Evolutionary conservation across 2,888 invertebrate species (phyloP), one percentile per base, ranked within the genome.

Genomic region (Himalopsyche japonica): DNA sequence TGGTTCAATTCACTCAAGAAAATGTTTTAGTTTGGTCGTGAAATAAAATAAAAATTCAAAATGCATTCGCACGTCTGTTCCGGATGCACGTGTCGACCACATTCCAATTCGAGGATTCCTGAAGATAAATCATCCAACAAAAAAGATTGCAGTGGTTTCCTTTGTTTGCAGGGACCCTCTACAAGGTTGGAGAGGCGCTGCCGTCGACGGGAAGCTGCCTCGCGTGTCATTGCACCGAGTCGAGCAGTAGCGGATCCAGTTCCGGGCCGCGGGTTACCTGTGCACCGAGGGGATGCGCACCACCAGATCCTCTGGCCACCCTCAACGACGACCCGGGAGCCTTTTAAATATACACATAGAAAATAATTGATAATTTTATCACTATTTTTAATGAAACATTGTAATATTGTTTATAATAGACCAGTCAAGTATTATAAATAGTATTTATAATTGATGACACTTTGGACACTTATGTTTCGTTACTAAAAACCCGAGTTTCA

Each of bases 201-300:
- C 95, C 95, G 12, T 94, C 94, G 89, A 95, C 95, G 82, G 95
- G 95, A 88, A 95, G 95, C 89, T 95, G 95, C 89, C 92, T 95
- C 87, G 94, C 95, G 89, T 95, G 95, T 89, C 92, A 94, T 89
- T 95, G 95, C 89, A 94, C 93, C 86, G 90, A 86, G 94, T 93
- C 84, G 93, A 92, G 89, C 86, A 91, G 90, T 89, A 91, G 91
- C 64, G 91, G 90, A 48, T 91, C 90, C 86, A 57, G 76, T 1
- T 78, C 37, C 24, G 81, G 82, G 10, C 82, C 86, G 34, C 48
- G 82, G 47, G 86, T 87, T 32, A 37, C 86, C 64, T 86, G 90
- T 88, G 80, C 89, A 87, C 88, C 88, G 83, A 86, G 88, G 80
- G 86, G 86, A 8, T 85, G 88, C 80, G 87, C 87, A 87, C 91